phyloP scores from a whole-genome alignment of 2,113 vertebrate species.

The Thamnophis sirtalis region DNA sequence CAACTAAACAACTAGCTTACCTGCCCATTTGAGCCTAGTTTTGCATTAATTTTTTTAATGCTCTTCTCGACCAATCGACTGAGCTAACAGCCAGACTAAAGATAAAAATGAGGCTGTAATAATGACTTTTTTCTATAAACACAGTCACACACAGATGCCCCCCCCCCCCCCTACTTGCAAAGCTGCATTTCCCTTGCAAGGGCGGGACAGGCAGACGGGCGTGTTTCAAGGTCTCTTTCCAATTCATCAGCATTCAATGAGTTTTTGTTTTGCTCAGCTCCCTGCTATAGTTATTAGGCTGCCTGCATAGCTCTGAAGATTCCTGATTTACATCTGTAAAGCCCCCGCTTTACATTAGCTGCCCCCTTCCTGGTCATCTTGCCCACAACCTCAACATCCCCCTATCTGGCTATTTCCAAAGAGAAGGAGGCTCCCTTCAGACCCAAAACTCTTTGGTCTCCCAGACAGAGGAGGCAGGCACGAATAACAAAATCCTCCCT shows the following conservation, averaged over 20 bases:
- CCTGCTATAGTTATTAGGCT: background rate
- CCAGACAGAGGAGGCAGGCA: background rate
- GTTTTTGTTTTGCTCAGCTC: constrained; percentile 51
- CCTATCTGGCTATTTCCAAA: constrained; percentile 48
- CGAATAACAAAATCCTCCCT: background rate
- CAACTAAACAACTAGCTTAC: background rate
- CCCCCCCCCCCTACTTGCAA: background rate
- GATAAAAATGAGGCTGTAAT: background rate
- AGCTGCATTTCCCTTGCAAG: background rate
- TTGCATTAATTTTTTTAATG: background rate
- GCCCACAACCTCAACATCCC: constrained; percentile 29
- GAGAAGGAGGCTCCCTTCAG: constrained; percentile 53
- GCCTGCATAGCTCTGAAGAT: constrained; percentile 29
- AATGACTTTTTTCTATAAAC: background rate
- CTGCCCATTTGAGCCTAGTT: background rate
- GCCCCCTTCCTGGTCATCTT: constrained; percentile 47
- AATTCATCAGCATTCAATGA: background rate
- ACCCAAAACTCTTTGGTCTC: constrained; percentile 56
- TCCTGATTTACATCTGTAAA: constrained; percentile 81
- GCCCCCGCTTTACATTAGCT: constrained; percentile 63
- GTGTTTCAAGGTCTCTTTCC: background rate
- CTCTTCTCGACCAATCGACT: background rate
- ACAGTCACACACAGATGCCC: background rate
- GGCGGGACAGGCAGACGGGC: background rate
- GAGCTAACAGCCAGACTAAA: background rate